A percentile compares a stretch with the other conserved stretches of the same genome.
Conservation (phyloP, 2,888 invertebrate genomes). For the Protophormia terraenovae region DNA sequence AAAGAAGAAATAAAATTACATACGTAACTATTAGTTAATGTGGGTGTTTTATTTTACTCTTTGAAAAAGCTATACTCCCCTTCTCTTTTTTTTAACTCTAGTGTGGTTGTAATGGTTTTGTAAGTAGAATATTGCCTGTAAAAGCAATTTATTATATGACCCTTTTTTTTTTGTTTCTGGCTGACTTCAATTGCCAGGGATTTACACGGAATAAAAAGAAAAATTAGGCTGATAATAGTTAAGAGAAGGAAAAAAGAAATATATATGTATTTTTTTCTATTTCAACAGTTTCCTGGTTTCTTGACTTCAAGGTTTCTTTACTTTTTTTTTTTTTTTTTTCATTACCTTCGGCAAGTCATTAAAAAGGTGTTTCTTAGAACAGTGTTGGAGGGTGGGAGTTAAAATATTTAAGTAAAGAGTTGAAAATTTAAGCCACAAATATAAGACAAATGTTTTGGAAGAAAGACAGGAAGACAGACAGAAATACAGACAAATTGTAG, state of each 20-base stretch:
- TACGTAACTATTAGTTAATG: not conserved
- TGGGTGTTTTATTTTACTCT: not conserved
- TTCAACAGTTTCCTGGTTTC: constrained; percentile 19
- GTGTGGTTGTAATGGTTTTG: constrained; percentile 24
- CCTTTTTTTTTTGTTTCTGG: constrained; percentile 8
- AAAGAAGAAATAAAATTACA: too few species aligned
- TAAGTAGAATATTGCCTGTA: constrained; percentile 4
- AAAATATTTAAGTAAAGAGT: constrained; percentile 25
- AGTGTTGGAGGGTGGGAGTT: not conserved
- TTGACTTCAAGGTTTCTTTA: not conserved
- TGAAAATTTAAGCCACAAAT: not conserved
- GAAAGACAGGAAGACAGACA: not conserved
- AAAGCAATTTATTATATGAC: constrained; percentile 56
- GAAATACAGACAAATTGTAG: not conserved
- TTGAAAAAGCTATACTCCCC: not conserved
- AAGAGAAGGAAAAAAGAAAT: not conserved
- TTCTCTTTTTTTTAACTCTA: not conserved
- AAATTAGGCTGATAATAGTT: constrained; percentile 37
- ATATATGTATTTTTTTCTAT: too few species aligned
- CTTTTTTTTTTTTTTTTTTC: not conserved
- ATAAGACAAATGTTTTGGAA: not conserved
- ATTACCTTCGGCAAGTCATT: not conserved
- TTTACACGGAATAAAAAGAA: constrained; percentile 57
- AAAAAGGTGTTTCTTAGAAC: too few species aligned
- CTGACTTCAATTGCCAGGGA: constrained; percentile 50